A percentile compares a stretch with the other conserved stretches of the same genome.
Evolutionary conservation across 2,888 invertebrate species (phyloP).

Genomic region (Nycteola revayana): DNA sequence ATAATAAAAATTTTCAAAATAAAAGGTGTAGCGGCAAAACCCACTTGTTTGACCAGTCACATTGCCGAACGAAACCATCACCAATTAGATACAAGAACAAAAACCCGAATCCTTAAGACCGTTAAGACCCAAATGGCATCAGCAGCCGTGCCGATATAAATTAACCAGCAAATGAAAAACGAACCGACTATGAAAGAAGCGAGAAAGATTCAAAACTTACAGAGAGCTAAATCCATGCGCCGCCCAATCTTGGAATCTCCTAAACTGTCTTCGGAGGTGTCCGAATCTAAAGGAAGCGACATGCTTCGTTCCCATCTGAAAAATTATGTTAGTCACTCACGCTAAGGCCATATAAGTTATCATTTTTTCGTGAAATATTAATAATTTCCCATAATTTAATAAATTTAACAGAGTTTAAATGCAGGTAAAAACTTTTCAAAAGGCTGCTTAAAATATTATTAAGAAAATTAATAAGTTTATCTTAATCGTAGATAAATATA

Average conservation of each 20-base stretch:
- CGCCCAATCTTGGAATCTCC: slow-evolving; percentile 78
- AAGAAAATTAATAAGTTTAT: too few species aligned
- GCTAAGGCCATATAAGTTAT: too few species aligned
- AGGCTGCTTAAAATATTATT: too few species aligned
- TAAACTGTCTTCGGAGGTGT: slow-evolving; percentile 70
- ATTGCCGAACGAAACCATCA: slow-evolving; percentile 45
- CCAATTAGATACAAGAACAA: slow-evolving; percentile 27
- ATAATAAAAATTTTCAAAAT: too few species aligned
- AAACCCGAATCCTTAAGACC: slow-evolving; percentile 29
- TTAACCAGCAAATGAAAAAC: slow-evolving; percentile 78
- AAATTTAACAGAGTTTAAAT: too few species aligned
- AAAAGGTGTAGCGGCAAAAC: slow-evolving; percentile 34
- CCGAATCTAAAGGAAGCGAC: slow-evolving; percentile 84
- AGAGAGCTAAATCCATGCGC: slow-evolving; percentile 92
- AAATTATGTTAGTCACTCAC: slow-evolving; percentile 6
- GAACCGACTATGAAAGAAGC: slow-evolving; percentile 59
- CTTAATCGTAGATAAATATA: too few species aligned
- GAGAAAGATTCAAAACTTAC: slow-evolving; percentile 82
- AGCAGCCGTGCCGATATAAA: slow-evolving; percentile 78
- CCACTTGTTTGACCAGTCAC: slow-evolving; percentile 48
- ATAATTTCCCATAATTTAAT: too few species aligned
- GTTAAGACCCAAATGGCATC: slow-evolving; percentile 51
- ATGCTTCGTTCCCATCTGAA: slow-evolving; percentile 86
- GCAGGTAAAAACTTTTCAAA: too few species aligned
- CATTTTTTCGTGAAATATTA: too few species aligned